phyloP scores from a whole-genome alignment of 2,797 vertebrate species.

The Clarias platycephalus region DNA sequence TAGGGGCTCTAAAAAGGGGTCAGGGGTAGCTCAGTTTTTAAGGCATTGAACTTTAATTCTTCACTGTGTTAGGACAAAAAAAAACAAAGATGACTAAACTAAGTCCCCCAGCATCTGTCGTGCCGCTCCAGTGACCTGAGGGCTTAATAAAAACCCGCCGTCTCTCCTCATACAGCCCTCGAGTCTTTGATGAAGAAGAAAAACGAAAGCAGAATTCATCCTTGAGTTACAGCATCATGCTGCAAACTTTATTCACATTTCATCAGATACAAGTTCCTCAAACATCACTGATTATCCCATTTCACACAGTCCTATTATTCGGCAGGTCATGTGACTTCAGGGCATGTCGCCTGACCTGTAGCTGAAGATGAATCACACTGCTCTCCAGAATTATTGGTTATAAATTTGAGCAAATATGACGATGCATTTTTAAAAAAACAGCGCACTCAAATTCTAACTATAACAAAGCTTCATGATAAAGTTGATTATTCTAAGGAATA shows the following conservation, averaged over 20 bases:
- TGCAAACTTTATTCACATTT: constrained; percentile 45
- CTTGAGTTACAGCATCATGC: not conserved
- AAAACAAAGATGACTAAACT: constrained; percentile 39
- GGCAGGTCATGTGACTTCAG: constrained; percentile 16
- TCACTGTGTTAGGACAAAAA: not conserved
- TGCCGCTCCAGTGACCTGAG: constrained; percentile 27
- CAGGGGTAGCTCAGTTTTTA: too few species aligned
- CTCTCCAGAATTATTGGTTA: not conserved
- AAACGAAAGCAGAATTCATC: constrained; percentile 1
- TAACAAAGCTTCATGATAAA: too few species aligned
- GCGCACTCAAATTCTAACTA: too few species aligned
- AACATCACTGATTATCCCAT: constrained; percentile 29
- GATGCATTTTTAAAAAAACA: not conserved
- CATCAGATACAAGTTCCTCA: constrained; percentile 15
- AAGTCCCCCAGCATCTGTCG: not conserved
- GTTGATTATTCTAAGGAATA: too few species aligned
- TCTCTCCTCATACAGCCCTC: not conserved
- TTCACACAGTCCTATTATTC: constrained; percentile 14
- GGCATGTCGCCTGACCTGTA: not conserved
- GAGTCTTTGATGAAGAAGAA: not conserved
- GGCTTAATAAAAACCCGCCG: constrained; percentile 11
- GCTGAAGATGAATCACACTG: not conserved
- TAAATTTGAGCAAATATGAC: not conserved
- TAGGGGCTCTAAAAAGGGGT: too few species aligned
- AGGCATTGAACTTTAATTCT: not conserved